Evolutionary conservation across 1,140 invertebrate species (phyloP), one percentile per base, ranked within the genome.

Genomic region (Platyscapa corneri): DNA sequence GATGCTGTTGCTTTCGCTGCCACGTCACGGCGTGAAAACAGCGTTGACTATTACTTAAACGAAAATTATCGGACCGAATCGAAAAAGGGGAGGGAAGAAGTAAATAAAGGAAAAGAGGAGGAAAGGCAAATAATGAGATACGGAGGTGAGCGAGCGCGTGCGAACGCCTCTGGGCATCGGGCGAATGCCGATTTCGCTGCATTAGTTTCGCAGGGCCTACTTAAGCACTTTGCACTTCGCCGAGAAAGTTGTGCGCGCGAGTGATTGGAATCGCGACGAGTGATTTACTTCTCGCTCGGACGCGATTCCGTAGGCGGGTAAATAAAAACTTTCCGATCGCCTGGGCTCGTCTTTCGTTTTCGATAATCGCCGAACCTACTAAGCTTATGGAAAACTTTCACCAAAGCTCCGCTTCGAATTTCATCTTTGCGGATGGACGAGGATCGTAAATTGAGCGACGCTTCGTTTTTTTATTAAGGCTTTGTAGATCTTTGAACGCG

Each of bases 41-140:
- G 42, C 30, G 49, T 56, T 53, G n/a, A 56, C 75, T n/a, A 46
- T 76, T 76, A 76, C 70, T 74, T 46, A 27, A 27, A n/a, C n/a
- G 18, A 42, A 74, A 27, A 39, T 3, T 3, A n/a, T 14, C 39
- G 23, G 39, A 74, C 37, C 37, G 39, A 74, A 42, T 42, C 39
- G 42, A 39, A n/a, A 7, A 42, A 5, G 3, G 20, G 14, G 7
- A 32, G 16, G 14, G 7, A 53, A 3, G n/a, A 5, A 49, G n/a
- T n/a, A n/a, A n/a, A n/a, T n/a, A n/a, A n/a, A n/a, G n/a, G n/a
- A n/a, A n/a, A n/a, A n/a, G n/a, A n/a, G n/a, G n/a, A n/a, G n/a
- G n/a, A 16, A 32, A 46, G 42, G 46, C n/a, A 76, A 76, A 76
- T 18, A 76, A n/a, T 56, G 10, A 60, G 20, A 60, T 60, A 10